phyloP scores from a whole-genome alignment of 2,888 invertebrate species.

The Apomyelois bistriatella region DNA sequence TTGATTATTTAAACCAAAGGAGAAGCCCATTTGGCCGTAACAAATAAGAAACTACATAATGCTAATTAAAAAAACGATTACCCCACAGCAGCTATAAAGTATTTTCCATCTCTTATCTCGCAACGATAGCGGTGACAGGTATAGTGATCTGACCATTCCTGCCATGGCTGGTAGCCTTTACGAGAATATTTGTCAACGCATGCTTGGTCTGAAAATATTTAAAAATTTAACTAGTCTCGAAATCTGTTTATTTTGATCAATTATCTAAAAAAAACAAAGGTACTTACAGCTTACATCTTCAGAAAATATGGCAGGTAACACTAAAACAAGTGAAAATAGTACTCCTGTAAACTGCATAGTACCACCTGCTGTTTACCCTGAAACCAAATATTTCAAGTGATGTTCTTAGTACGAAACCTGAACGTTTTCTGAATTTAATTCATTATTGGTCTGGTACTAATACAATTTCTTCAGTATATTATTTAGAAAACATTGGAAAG shows the following conservation, averaged over 20 bases:
- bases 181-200: slow-evolving; percentile 76
- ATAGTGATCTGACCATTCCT: slow-evolving; percentile 75
- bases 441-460: slow-evolving; percentile 39
- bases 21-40: too few species aligned
- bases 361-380: slow-evolving; percentile 21
- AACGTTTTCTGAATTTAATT: slow-evolving; percentile 15
- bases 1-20: too few species aligned
- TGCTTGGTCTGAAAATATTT: slow-evolving; percentile 56
- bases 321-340: slow-evolving; percentile 41
- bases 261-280: neutral
- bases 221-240: neutral
- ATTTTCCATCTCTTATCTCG: slow-evolving; percentile 72
- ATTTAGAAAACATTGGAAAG: slow-evolving; percentile 58
- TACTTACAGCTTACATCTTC: slow-evolving; percentile 68
- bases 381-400: slow-evolving; percentile 14
- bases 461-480: slow-evolving; percentile 45
- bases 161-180: slow-evolving; percentile 75
- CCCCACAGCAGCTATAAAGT: slow-evolving; percentile 74
- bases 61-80: slow-evolving; percentile 24
- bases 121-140: slow-evolving; percentile 72
- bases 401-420: slow-evolving; percentile 12
- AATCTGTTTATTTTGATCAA: neutral
- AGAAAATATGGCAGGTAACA: slow-evolving; percentile 42
- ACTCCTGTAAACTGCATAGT: slow-evolving; percentile 45
- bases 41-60: too few species aligned